Conservation (phyloP, 1,140 invertebrate genomes). For the Whitmania pigra region DNA sequence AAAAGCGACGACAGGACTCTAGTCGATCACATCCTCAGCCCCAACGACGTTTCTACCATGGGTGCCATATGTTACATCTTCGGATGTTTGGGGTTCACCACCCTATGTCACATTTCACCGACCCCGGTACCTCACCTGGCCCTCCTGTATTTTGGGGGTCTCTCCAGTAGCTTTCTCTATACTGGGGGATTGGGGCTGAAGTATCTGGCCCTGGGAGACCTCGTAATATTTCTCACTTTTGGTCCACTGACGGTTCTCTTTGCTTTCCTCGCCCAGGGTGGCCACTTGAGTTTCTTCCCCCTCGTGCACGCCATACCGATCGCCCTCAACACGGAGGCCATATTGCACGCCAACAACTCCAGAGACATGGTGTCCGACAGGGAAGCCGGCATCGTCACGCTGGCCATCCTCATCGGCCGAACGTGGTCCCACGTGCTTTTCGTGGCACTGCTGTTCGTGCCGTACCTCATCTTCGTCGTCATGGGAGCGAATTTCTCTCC, state of each 20-base stretch:
- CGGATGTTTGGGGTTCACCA: constrained; percentile 75
- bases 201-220: constrained; percentile 78
- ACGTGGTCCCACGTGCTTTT: constrained; percentile 80
- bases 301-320: constrained; percentile 84
- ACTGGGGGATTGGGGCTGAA: constrained; percentile 80
- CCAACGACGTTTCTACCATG: constrained; percentile 70
- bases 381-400: constrained; percentile 72
- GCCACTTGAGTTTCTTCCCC: constrained; percentile 50
- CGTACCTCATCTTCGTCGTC: constrained; percentile 76
- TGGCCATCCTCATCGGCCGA: constrained; percentile 81
- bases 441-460: constrained; percentile 74
- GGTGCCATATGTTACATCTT: constrained; percentile 73
- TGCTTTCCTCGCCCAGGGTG: constrained; percentile 79
- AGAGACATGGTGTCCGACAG: constrained; percentile 72
- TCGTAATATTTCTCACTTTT: constrained; percentile 79
- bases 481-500: constrained; percentile 60
- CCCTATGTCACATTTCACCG: constrained; percentile 63
- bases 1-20: constrained; percentile 79
- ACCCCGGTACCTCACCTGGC: constrained; percentile 86
- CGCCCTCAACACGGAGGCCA: constrained; percentile 84
- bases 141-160: constrained; percentile 80
- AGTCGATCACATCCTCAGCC: constrained; percentile 72
- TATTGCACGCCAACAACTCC: constrained; percentile 85
- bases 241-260: constrained; percentile 87
- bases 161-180: constrained; percentile 64